A percentile compares a stretch with the other conserved stretches of the same genome.
These are phyloP conservation scores for Phyllopteryx taeniolatus DNA, from an alignment of 2,113 vertebrate genomes.

Conservation along the genomic window DNA sequence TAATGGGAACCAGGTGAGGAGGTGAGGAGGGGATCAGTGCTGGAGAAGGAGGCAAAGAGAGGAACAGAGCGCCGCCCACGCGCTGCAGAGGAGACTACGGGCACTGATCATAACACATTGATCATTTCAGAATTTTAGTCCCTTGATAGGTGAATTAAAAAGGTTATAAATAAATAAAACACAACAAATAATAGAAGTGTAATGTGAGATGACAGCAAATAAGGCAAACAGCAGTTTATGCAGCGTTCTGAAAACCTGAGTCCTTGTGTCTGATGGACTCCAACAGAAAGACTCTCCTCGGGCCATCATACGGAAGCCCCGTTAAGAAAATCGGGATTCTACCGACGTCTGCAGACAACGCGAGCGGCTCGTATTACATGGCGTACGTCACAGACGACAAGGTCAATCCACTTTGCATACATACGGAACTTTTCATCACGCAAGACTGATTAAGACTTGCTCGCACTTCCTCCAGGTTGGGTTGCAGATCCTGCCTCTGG, in stretches of 20 bases:
- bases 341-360: conserved; percentile 39
- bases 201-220: too few species aligned
- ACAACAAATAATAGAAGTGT: too few species aligned
- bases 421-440: neutral
- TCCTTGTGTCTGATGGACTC: conserved; percentile 13
- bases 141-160: too few species aligned
- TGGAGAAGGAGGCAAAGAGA: too few species aligned
- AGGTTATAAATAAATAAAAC: too few species aligned
- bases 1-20: too few species aligned
- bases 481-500: conserved; percentile 87
- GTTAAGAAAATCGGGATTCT: conserved; percentile 80
- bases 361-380: conserved; percentile 72
- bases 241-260: neutral
- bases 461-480: conserved; percentile 76
- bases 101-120: too few species aligned
- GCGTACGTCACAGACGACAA: conserved; percentile 85
- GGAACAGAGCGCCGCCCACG: too few species aligned
- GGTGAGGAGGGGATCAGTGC: too few species aligned
- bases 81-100: too few species aligned
- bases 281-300: conserved; percentile 83
- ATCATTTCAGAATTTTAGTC: too few species aligned
- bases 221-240: too few species aligned
- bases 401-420: conserved; percentile 63
- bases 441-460: neutral
- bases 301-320: conserved; percentile 83